Conservation (phyloP, 2,888 invertebrate genomes). For the Campaea margaritaria region DNA sequence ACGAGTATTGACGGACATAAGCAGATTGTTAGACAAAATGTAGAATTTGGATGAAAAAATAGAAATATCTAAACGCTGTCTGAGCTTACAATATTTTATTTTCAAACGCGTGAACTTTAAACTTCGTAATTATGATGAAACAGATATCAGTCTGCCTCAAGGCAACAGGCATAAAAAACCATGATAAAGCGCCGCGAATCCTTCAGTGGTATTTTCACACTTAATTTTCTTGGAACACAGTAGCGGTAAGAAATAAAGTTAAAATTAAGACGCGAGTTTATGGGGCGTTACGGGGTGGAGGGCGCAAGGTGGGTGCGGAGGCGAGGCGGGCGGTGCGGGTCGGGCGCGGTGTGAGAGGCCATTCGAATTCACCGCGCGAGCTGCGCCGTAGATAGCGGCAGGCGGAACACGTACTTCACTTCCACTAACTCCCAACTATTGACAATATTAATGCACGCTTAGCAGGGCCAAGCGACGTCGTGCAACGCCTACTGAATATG, state of each 20-base stretch:
- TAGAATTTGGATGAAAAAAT: too few relatives aligned
- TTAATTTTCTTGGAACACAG: conserved; percentile 82
- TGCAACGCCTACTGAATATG: conserved; percentile 71
- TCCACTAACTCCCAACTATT: conserved; percentile 85
- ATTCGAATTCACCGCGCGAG: conserved; percentile 84
- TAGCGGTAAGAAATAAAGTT: conserved; percentile 84
- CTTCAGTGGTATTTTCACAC: conserved; percentile 80
- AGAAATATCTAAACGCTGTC: too few relatives aligned
- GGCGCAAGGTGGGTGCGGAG: conserved; percentile 62
- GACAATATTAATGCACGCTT: conserved; percentile 85
- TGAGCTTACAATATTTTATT: background rate
- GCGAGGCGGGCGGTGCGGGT: conserved; percentile 44
- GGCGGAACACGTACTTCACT: conserved; percentile 85
- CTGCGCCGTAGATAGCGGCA: conserved; percentile 83
- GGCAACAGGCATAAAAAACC: conserved; percentile 46
- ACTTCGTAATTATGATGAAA: conserved; percentile 19
- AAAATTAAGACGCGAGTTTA: conserved; percentile 85
- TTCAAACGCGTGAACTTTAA: background rate
- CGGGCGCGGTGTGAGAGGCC: conserved; percentile 68
- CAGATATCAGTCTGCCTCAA: conserved; percentile 25
- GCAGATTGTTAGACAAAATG: too few relatives aligned
- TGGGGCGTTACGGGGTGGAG: conserved; percentile 81
- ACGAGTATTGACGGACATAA: too few relatives aligned
- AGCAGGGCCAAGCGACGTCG: conserved; percentile 77
- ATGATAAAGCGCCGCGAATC: conserved; percentile 67